These are phyloP conservation scores for Mactromeris polynyma DNA, from an alignment of 2,888 invertebrate genomes.

Conservation along the genomic window DNA sequence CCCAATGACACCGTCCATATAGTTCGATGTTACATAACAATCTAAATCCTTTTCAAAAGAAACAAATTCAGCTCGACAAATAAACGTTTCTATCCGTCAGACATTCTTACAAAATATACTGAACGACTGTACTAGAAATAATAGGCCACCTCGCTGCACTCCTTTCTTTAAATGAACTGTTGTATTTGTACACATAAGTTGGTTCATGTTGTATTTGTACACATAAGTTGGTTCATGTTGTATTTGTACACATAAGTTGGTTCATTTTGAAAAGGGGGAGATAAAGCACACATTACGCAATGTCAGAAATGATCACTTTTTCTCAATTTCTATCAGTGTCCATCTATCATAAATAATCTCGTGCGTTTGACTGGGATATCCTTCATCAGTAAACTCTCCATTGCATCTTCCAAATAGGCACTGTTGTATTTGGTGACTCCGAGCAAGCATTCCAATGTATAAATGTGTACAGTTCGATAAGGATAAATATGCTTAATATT, in stretches of 20 bases:
- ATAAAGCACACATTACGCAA: not conserved
- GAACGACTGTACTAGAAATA: not conserved
- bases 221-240: no score
- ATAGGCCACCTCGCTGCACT: not conserved
- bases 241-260: not conserved
- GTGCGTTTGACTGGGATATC: not conserved
- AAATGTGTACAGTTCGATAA: not conserved
- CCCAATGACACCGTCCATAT: no score
- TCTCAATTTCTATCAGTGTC: not conserved
- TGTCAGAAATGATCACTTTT: not conserved
- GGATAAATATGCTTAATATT: not conserved
- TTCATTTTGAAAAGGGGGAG: not conserved
- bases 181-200: not conserved
- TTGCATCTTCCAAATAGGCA: not conserved
- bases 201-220: no score
- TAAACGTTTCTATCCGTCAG: no score
- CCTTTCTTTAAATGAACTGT: not conserved
- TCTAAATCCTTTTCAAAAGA: no score
- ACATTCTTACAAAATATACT: no score
- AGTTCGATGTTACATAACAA: no score
- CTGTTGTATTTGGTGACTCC: not conserved
- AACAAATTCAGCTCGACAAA: no score
- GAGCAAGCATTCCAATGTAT: not conserved
- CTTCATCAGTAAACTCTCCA: not conserved
- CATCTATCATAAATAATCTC: not conserved